A percentile compares a stretch with the other conserved stretches of the same genome.
Evolutionary conservation across 2,888 invertebrate species (phyloP).

Genomic region (Orchesellides sinensis): DNA sequence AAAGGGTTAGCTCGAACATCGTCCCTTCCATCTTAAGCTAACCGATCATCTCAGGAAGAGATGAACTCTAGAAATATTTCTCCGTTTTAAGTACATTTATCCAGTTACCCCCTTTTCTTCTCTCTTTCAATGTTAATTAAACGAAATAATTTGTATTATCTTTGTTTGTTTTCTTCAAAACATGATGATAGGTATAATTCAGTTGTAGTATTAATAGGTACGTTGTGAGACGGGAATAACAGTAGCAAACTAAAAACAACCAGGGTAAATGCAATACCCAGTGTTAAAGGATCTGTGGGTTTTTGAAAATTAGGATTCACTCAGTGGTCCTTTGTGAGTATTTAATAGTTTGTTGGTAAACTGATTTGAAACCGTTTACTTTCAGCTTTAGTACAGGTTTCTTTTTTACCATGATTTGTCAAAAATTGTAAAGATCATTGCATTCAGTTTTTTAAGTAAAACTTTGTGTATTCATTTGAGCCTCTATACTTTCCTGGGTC

Average conservation of each 20-base stretch:
- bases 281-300: no score
- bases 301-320: no score
- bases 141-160: conserved; percentile 64
- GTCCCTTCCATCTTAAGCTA: not conserved
- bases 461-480: not conserved
- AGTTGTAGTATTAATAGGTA: no score
- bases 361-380: no score
- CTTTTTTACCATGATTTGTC: conserved; percentile 52
- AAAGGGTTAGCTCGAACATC: conserved; percentile 32
- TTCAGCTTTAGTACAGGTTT: not conserved
- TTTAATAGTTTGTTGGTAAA: no score
- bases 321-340: no score
- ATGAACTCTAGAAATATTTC: conserved; percentile 13
- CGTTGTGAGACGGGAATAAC: no score
- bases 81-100: conserved; percentile 29
- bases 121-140: conserved; percentile 64
- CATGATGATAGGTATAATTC: conserved; percentile 63
- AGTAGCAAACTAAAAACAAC: no score
- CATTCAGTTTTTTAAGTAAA: not conserved
- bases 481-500: not conserved
- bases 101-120: conserved; percentile 27
- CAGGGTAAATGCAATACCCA: no score
- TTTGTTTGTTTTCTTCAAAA: conserved; percentile 61
- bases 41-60: not conserved
- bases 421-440: conserved; percentile 48